Evolutionary conservation across 2,113 vertebrate genomes (phyloP).

Genomic region (Tautogolabrus adspersus): DNA sequence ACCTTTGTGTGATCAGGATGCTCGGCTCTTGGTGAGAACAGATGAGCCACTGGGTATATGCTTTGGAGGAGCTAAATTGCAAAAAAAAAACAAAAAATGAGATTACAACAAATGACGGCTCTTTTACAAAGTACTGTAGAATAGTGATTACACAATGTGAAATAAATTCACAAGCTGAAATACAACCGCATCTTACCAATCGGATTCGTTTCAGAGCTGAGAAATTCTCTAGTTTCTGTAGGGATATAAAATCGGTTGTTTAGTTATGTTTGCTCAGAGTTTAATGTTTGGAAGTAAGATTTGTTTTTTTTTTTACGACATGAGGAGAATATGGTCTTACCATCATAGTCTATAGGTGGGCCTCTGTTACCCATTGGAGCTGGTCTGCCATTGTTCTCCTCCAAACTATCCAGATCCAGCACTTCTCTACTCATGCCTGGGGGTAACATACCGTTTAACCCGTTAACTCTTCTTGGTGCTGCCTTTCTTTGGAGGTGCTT

Average conservation of each 20-base stretch:
- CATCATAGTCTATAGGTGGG: conserved; percentile 49
- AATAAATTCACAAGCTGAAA: neutral
- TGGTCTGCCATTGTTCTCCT: conserved; percentile 45
- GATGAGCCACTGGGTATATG: conserved; percentile 7
- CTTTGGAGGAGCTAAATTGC: conserved; percentile 3
- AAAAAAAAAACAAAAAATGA: conserved; percentile 7
- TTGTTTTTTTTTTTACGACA: neutral
- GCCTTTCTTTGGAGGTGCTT: conserved; percentile 4
- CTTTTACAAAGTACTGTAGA: neutral
- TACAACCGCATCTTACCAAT: conserved; percentile 34
- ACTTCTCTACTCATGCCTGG: conserved; percentile 27
- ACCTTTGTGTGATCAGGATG: conserved; percentile 13
- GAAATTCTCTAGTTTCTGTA: conserved; percentile 64
- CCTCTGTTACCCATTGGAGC: conserved; percentile 39
- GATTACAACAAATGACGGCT: neutral
- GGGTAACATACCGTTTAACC: conserved; percentile 10
- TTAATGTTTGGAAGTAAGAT: neutral
- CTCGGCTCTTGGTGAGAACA: conserved; percentile 22
- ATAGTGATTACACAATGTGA: neutral
- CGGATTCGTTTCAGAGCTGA: conserved; percentile 48
- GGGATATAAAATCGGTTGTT: conserved; percentile 7
- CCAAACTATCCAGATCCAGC: conserved; percentile 59
- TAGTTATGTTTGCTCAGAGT: neutral
- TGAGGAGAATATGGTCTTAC: conserved; percentile 24
- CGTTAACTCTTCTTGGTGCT: neutral